Evolutionary conservation across 2,888 invertebrate genomes (phyloP).

Genomic region (Anagyrus pseudococci): DNA sequence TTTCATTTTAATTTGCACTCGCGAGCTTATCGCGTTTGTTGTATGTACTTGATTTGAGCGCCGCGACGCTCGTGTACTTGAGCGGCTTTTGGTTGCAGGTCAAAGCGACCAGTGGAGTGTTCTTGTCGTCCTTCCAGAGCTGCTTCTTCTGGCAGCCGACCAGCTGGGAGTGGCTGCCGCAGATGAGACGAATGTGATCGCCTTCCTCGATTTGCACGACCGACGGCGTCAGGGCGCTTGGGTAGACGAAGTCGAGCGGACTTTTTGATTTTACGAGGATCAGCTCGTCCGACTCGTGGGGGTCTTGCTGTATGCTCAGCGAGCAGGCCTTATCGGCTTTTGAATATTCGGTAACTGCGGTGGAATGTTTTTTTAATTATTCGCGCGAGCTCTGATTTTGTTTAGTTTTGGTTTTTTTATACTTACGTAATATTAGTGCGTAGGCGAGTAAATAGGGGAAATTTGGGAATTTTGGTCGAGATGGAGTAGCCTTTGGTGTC

Average conservation of each 20-base stretch:
- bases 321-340: constrained; percentile 7
- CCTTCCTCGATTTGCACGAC: not conserved
- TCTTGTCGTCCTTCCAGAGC: not conserved
- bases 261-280: not conserved
- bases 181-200: not conserved
- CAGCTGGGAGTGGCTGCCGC: not conserved
- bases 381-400: too few relatives aligned
- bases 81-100: not conserved
- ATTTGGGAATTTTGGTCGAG: too few relatives aligned
- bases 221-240: not conserved
- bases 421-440: too few relatives aligned
- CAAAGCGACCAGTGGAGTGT: not conserved
- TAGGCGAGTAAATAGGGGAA: too few relatives aligned
- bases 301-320: not conserved
- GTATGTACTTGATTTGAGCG: not conserved
- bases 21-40: not conserved
- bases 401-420: too few relatives aligned
- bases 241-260: constrained; percentile 1
- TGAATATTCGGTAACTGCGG: too few relatives aligned
- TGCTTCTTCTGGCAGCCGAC: not conserved
- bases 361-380: too few relatives aligned
- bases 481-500: too few relatives aligned
- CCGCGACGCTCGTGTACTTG: not conserved
- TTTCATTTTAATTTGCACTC: not conserved
- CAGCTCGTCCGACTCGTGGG: not conserved